These are phyloP conservation scores for Margaritifera margaritifera DNA, from an alignment of 2,888 invertebrate species.

Conservation along the genomic window DNA sequence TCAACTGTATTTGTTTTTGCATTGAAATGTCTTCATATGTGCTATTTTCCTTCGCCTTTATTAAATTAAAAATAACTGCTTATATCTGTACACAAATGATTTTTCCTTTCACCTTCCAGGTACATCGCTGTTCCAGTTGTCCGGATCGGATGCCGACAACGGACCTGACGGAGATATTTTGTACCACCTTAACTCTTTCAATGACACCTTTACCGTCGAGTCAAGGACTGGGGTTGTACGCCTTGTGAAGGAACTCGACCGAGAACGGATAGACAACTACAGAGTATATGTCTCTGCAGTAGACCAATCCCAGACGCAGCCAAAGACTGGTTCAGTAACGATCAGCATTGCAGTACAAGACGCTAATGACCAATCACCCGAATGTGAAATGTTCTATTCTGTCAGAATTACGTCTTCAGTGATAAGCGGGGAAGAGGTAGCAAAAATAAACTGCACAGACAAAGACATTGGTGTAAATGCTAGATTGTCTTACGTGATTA, in stretches of 20 bases:
- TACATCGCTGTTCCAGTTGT: constrained; percentile 30
- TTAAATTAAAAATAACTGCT: no score
- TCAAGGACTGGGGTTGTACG: constrained; percentile 29
- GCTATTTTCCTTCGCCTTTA: no score
- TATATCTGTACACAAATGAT: background rate
- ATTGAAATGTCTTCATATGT: no score
- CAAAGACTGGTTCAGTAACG: constrained; percentile 17
- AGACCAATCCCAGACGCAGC: constrained; percentile 32
- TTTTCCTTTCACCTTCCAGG: constrained; percentile 20
- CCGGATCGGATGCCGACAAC: constrained; percentile 45
- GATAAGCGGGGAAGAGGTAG: constrained; percentile 26
- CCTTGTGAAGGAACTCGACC: constrained; percentile 26
- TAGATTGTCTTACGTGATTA: constrained; percentile 41
- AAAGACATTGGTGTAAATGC: constrained; percentile 44
- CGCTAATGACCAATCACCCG: constrained; percentile 40
- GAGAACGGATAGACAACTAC: constrained; percentile 31
- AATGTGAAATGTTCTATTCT: constrained; percentile 25
- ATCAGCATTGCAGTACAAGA: constrained; percentile 35
- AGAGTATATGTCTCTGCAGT: constrained; percentile 27
- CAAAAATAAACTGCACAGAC: constrained; percentile 35
- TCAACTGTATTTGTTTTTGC: no score
- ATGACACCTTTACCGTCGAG: constrained; percentile 30
- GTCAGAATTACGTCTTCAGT: constrained; percentile 19
- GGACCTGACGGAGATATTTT: constrained; percentile 41
- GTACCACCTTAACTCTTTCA: constrained; percentile 25